Evolutionary conservation across 2,888 invertebrate genomes (phyloP).

Genomic region (Cetonia aurata): DNA sequence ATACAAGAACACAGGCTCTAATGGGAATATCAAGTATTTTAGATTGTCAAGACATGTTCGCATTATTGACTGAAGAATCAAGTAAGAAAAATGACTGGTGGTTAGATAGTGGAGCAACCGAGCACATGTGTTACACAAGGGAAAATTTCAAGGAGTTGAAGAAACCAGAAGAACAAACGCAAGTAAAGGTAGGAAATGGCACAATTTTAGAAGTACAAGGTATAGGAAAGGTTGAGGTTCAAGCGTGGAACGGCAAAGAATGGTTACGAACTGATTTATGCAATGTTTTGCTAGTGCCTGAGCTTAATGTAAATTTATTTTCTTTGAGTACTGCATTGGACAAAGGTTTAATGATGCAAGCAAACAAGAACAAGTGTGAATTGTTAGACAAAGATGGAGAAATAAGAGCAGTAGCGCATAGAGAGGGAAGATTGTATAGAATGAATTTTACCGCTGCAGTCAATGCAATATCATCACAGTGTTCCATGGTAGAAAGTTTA

Average conservation of each 20-base stretch:
- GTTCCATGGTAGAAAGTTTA: constrained; percentile 16
- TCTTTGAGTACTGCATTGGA: constrained; percentile 44
- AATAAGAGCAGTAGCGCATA: constrained; percentile 1
- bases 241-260: constrained; percentile 43
- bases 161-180: constrained; percentile 7
- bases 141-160: neutral
- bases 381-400: constrained; percentile 12
- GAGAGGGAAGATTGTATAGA: neutral
- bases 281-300: constrained; percentile 46
- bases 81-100: constrained; percentile 29
- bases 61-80: neutral
- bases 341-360: constrained; percentile 42
- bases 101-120: constrained; percentile 44
- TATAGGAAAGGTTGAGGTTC: constrained; percentile 41
- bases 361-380: constrained; percentile 33
- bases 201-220: constrained; percentile 42
- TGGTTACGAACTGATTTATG: constrained; percentile 45
- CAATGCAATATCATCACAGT: neutral
- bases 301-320: constrained; percentile 46
- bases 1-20: constrained; percentile 5
- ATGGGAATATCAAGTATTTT: constrained; percentile 15
- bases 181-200: constrained; percentile 45
- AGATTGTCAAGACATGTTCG: no score
- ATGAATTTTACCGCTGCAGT: constrained; percentile 11
- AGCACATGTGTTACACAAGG: constrained; percentile 39